Evolutionary conservation across 92 coral and sea anemone species (phyloP), one percentile per base, ranked within the genome.

Genomic region (Diadumene lineata): DNA sequence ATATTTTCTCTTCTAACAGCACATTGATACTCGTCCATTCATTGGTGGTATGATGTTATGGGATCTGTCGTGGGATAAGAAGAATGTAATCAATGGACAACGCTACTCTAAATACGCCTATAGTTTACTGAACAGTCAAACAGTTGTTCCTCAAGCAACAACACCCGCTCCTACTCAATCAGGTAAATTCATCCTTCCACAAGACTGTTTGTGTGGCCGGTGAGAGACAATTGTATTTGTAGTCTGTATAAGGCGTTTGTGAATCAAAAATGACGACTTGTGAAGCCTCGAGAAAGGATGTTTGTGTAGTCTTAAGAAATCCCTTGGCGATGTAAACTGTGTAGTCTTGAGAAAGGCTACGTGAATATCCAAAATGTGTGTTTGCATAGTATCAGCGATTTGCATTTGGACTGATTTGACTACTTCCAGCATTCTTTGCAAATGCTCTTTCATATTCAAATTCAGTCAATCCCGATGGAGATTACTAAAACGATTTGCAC

Each of bases 51-150:
- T 91, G 62, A 91, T 91, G 97, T 56, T 91, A 34, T 91, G 97
- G 97, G 97, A 91, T 76, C 88, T 86, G 16, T 91, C 97, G 6
- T 91, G 97, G 97, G 97, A 91, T 65, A 93, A 91, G 77, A 88
- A 88, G 70, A 91, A 91, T 57, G 93, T 91, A 74, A 81, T 88
- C 38, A 46, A 68, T 7, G 97, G 90, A 55, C 75, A 80, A 46
- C 84, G 89, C 28, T 91, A 91, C 66, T 90, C 92, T 1, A 93
- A 91, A 55, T 66, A 80, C 62, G 97, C 90, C 8, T 79, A 74
- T 34, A 67, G 80, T 21, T 70, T 61, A 25, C 90, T 91, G 9
- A 78, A 77, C 24, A 74, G 80, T 13, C 57, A 80, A 22, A 43
- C 76, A 10, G 53, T 71, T 1, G 34, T 72, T 17, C 63, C 79